These are phyloP conservation scores for Abscondita cerata DNA, from an alignment of 2,888 invertebrate species.

Conservation along the genomic window DNA sequence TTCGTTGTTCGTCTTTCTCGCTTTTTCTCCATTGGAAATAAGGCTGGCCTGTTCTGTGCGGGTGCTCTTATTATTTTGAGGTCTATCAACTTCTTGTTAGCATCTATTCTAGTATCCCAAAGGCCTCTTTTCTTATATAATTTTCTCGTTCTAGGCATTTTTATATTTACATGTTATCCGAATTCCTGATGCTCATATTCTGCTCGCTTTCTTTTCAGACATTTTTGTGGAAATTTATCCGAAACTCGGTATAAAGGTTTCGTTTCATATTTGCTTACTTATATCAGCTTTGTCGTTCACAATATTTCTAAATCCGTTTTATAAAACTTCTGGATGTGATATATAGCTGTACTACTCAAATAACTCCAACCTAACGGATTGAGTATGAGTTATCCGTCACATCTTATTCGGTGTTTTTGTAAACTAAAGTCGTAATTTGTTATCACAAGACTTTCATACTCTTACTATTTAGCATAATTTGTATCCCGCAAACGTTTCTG, in stretches of 20 bases:
- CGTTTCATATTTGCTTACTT: conserved; percentile 32
- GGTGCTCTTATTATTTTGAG: conserved; percentile 52
- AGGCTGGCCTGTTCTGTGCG: conserved; percentile 33
- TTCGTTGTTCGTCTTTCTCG: conserved; percentile 34
- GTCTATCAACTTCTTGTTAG: conserved; percentile 56
- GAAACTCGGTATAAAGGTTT: conserved; percentile 30
- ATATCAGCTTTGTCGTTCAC: conserved; percentile 36
- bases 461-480: conserved; percentile 38
- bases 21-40: conserved; percentile 30
- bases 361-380: conserved; percentile 28
- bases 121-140: conserved; percentile 49
- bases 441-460: conserved; percentile 23
- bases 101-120: conserved; percentile 42
- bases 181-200: conserved; percentile 45
- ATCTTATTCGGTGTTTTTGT: conserved; percentile 11
- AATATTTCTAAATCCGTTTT: conserved; percentile 37
- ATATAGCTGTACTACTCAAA: conserved; percentile 20
- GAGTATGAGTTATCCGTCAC: conserved; percentile 17
- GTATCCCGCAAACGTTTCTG: conserved; percentile 35
- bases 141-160: conserved; percentile 49
- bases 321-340: conserved; percentile 33
- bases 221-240: conserved; percentile 48
- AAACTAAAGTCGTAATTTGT: conserved; percentile 13
- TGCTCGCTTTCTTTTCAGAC: conserved; percentile 31
- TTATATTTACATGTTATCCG: conserved; percentile 51